Base-by-base conservation (phyloP, 2,888 invertebrate genomes). In the Apotomis betuletana region DNA sequence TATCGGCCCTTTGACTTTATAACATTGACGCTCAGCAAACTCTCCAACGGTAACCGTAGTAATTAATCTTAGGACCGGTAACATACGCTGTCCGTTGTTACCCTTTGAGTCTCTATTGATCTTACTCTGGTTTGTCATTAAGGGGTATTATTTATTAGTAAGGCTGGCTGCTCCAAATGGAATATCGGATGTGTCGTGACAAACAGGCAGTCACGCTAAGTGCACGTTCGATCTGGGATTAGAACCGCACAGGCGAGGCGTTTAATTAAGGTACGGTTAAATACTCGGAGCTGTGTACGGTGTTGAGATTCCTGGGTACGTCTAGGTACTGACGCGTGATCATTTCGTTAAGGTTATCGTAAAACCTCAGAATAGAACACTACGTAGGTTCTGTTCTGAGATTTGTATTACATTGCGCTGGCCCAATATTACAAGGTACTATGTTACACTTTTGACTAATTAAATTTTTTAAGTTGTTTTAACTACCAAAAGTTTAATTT, bases 111-210 rank as follows among this genome's bases (percentile, higher is more conserved):
- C 27, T 27, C 27, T 62, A 73, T 69, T 67, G 73, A 69, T 69
- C 69, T 55, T 67, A 27, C 41, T 41, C 58, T 59, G 38, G 61
- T 41, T 49, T 73, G 75, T 74, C 74, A 75, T 75, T 74, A 75
- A 60, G 52, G 67, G 57, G 54, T 73, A 75, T 75, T 75, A 74
- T 73, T 75, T 75, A 75, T 75, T 75, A 74, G 75, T 63, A 57
- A 63, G 67, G 63, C 70, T 67, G 70, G 64, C 73, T 61, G 41
- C 49, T 44, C 69, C 67, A 73, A 75, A 75, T 74, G 75, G 75
- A 75, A 75, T 75, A 71, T 64, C 67, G 38, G 68, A 74, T 75
- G 74, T 75, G 72, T 58, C 67, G 57, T 65, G 68, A 70, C 73
- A 74, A 74, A 75, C 73, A 74, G 52, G 59, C 44, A 46, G 63